These are phyloP conservation scores for Gonioctena quinquepunctata DNA, from an alignment of 1,140 invertebrate species.

Conservation along the genomic window DNA sequence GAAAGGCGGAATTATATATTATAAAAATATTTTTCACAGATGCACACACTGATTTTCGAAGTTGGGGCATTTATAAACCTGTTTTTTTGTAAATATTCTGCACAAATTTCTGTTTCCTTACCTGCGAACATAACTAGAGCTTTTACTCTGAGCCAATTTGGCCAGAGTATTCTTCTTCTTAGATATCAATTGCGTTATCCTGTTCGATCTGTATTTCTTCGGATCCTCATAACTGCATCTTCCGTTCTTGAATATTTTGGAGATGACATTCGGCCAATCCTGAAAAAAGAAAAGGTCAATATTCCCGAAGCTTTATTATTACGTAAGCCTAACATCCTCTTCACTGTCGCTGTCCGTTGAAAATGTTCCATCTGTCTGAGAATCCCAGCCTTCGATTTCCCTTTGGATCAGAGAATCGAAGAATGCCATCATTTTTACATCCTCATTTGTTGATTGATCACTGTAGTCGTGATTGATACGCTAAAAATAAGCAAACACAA, in stretches of 20 bases:
- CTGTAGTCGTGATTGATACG: slow-evolving; percentile 80
- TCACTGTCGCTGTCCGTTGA: slow-evolving; percentile 57
- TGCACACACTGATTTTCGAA: no score
- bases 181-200: slow-evolving; percentile 50
- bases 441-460: slow-evolving; percentile 83
- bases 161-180: slow-evolving; percentile 48
- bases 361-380: slow-evolving; percentile 44
- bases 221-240: slow-evolving; percentile 27
- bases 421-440: slow-evolving; percentile 94
- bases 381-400: slow-evolving; percentile 78
- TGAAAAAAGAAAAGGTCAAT: slow-evolving; percentile 1
- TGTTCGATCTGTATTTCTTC: slow-evolving; percentile 46
- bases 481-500: no score
- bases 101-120: neutral
- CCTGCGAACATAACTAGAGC: slow-evolving; percentile 30
- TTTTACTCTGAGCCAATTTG: slow-evolving; percentile 51
- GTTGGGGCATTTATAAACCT: no score
- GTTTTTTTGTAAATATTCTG: no score
- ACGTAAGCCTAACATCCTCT: slow-evolving; percentile 22
- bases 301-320: neutral
- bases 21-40: no score
- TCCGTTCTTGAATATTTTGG: slow-evolving; percentile 33
- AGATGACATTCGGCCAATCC: slow-evolving; percentile 26
- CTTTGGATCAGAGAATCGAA: slow-evolving; percentile 92
- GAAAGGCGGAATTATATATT: no score